Percentiles rank a stretch among this genome's conserved stretches.
These are phyloP conservation scores for Pissodes strobi DNA, from an alignment of 1,140 invertebrate species.

Conservation along the genomic window DNA sequence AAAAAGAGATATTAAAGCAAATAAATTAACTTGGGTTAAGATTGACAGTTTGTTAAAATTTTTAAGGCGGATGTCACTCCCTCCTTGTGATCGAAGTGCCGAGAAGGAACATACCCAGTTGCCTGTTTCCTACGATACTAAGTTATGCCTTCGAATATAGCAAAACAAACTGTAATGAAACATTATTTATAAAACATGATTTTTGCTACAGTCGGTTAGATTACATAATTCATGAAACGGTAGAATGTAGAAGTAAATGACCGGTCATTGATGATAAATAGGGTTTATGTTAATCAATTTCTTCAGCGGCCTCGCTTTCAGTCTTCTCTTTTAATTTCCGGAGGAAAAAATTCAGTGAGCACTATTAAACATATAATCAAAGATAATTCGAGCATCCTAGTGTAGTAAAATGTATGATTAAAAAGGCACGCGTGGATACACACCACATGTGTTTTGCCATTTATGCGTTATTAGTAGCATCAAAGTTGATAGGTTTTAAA, in stretches of 20 bases:
- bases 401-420: neutral
- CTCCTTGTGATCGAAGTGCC: no score
- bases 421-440: neutral
- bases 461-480: no score
- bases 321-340: conserved; percentile 7
- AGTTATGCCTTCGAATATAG: no score
- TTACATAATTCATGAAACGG: conserved; percentile 16
- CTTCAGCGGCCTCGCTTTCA: neutral
- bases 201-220: conserved; percentile 1
- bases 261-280: conserved; percentile 15
- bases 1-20: no score
- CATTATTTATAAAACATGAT: conserved; percentile 8
- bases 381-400: neutral
- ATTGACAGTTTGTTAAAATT: no score
- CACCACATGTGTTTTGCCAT: no score
- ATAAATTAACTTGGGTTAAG: no score
- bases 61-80: no score
- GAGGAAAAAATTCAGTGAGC: neutral
- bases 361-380: neutral
- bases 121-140: no score
- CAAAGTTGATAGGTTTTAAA: no score
- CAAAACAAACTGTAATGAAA: neutral
- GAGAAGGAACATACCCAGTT: no score
- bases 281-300: conserved; percentile 10
- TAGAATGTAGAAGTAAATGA: conserved; percentile 5